These are phyloP conservation scores for Cercopithecus neglectus DNA, from an alignment of 2,797 vertebrate species.

Conservation along the genomic window DNA sequence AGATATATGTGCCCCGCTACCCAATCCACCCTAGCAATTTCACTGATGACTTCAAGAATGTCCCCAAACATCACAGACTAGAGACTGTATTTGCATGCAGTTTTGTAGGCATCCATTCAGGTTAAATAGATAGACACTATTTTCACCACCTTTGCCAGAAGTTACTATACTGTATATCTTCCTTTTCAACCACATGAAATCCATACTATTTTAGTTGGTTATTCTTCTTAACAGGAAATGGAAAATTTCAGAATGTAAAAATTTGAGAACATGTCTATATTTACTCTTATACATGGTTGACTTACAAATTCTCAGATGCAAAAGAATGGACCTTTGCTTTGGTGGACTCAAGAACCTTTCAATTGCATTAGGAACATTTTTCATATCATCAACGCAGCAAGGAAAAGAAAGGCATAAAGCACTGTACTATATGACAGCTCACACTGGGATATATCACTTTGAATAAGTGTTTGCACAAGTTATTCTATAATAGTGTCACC, in stretches of 20 bases:
- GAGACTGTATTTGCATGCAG: background rate
- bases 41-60: background rate
- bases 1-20: background rate
- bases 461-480: constrained; percentile 53
- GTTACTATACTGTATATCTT: background rate
- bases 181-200: constrained; percentile 19
- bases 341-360: constrained; percentile 44
- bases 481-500: constrained; percentile 68
- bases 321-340: constrained; percentile 45
- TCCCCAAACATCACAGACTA: background rate
- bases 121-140: background rate
- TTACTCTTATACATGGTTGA: background rate
- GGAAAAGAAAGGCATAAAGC: constrained; percentile 22
- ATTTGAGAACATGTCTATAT: background rate
- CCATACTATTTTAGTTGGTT: background rate
- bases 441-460: constrained; percentile 60
- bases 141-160: background rate
- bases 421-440: constrained; percentile 49
- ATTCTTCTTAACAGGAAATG: background rate
- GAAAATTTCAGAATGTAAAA: constrained; percentile 5
- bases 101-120: background rate
- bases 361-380: constrained; percentile 56
- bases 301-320: background rate
- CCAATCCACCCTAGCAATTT: background rate
- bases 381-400: constrained; percentile 41